Evolutionary conservation across 2,113 vertebrate species (phyloP), one percentile per base, ranked within the genome.

Genomic region (Sceloporus tristichus): DNA sequence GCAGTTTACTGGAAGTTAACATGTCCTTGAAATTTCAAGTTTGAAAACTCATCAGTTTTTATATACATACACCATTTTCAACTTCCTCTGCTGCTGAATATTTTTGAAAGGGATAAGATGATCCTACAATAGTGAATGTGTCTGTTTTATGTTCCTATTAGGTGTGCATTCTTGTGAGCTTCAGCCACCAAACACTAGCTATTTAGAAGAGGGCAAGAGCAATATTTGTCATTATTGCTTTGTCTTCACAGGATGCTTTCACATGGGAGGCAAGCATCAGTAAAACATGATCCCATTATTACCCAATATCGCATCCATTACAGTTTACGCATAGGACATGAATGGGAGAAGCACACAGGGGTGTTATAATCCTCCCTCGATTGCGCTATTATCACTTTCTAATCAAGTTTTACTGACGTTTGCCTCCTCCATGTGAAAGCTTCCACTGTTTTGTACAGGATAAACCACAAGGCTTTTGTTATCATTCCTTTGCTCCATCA

Each of bases 201-300:
- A 3, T 19, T 53, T 90, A 66, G 75, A 27, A 42, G 1, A 0
- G 0, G 40, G 68, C 68, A 71, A 77, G 0, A 0, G 2, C 3
- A 70, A 3, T 1, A 87, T 87, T 0, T 8, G 38, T 16, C 38
- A 23, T 2, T 1, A 2, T 0, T 80, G 74, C 18, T 76, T 83
- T 87, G 18, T 65, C 79, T 79, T 27, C 0, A 0, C 42, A 73
- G 73, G 34, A 34, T 34, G 34, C 34, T 34, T 34, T 34, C 34
- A 34, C 34, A 34, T 34, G 34, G 34, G 34, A 34, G 34, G 34
- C 34, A 34, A 34, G 34, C 34, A 34, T 34, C 34, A 34, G 34
- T 34, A 34, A 34, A 34, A 34, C 34, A 34, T 34, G 34, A 34
- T 34, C 34, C 34, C 34, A 34, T 34, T 34, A 34, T 34, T 34